Conservation (phyloP, 2,888 invertebrate genomes). For the Hofmannophila pseudospretella region DNA sequence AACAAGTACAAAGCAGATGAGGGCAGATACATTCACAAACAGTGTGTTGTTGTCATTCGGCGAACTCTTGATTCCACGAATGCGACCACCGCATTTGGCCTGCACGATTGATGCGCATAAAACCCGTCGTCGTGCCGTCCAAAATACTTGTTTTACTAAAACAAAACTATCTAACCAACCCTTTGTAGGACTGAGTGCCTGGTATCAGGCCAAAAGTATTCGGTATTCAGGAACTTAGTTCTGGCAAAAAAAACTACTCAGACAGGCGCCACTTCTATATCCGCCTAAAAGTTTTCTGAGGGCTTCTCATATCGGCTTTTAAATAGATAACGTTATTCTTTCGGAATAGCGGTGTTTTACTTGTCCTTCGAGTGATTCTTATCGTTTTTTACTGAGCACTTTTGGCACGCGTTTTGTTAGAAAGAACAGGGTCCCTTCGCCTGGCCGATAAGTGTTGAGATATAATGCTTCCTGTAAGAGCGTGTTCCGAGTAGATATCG, state of each 20-base stretch:
- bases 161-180: conserved; percentile 1
- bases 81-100: conserved; percentile 33
- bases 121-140: conserved; percentile 1
- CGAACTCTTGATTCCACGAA: conserved; percentile 44
- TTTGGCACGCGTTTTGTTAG: conserved; percentile 51
- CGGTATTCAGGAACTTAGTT: background rate
- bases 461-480: conserved; percentile 42
- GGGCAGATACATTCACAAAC: conserved; percentile 22
- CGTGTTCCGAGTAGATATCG: conserved; percentile 17
- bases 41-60: conserved; percentile 39
- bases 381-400: conserved; percentile 43
- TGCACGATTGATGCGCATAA: conserved; percentile 14
- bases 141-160: conserved; percentile 1
- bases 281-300: conserved; percentile 27
- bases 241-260: conserved; percentile 31
- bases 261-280: conserved; percentile 53
- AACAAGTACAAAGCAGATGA: no score
- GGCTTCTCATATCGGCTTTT: conserved; percentile 32
- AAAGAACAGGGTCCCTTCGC: conserved; percentile 9
- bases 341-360: conserved; percentile 37
- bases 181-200: conserved; percentile 3
- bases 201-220: conserved; percentile 5
- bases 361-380: conserved; percentile 42
- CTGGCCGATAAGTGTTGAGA: conserved; percentile 21
- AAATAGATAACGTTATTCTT: conserved; percentile 40